phyloP scores from a whole-genome alignment of 2,113 vertebrate species.

The Corythornis cristatus region DNA sequence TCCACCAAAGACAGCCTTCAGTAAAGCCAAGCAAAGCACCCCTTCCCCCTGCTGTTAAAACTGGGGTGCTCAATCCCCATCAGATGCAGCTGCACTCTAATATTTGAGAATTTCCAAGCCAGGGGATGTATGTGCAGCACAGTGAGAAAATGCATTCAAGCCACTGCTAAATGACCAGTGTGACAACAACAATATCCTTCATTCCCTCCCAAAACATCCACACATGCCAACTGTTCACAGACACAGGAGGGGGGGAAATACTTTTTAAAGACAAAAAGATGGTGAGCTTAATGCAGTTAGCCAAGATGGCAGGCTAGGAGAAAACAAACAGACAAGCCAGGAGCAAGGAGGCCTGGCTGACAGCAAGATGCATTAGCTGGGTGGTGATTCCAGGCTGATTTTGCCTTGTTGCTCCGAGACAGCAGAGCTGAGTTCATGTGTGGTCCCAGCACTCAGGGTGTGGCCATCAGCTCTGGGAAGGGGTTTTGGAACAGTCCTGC shows the following conservation, averaged over 20 bases:
- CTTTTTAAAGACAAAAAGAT: constrained; percentile 3
- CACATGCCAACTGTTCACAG: background rate
- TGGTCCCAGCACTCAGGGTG: constrained; percentile 36
- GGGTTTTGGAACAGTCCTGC: constrained; percentile 5
- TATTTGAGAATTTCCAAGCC: background rate
- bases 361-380: background rate
- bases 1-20: background rate
- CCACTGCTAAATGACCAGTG: background rate
- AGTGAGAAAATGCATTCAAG: background rate
- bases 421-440: constrained; percentile 25
- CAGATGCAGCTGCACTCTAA: background rate
- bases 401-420: constrained; percentile 13
- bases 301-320: background rate
- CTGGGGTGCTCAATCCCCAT: background rate
- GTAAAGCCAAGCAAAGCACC: background rate
- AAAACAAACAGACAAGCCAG: background rate
- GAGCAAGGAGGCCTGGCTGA: background rate
- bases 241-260: background rate
- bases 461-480: constrained; percentile 15
- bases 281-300: background rate
- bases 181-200: background rate
- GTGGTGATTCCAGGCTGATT: constrained; percentile 6
- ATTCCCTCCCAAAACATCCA: background rate
- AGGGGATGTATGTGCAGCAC: background rate
- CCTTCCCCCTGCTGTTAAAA: background rate